Percentiles rank a stretch among this genome's conserved stretches.
Conservation (phyloP, 2,888 invertebrate genomes). For the Ennomos fuscantarius region DNA sequence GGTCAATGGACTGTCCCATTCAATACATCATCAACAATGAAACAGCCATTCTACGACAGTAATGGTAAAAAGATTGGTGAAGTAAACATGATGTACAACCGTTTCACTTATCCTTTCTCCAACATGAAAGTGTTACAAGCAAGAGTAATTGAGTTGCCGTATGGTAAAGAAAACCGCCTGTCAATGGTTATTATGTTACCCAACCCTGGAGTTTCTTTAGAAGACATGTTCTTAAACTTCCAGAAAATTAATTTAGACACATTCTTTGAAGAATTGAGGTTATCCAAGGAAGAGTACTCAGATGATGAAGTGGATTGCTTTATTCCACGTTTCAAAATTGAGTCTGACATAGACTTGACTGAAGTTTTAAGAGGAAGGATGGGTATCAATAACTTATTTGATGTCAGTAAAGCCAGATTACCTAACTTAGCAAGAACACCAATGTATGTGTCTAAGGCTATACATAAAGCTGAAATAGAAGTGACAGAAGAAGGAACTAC, state of each 20-base stretch:
- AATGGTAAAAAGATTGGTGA: constrained; percentile 77
- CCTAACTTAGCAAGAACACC: constrained; percentile 79
- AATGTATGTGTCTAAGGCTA: constrained; percentile 83
- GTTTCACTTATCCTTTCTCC: constrained; percentile 84
- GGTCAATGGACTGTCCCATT: constrained; percentile 89
- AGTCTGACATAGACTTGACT: constrained; percentile 84
- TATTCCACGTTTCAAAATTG: constrained; percentile 86
- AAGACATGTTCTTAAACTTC: constrained; percentile 82
- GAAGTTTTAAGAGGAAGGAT: constrained; percentile 69
- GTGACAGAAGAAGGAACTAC: constrained; percentile 91
- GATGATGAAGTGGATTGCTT: constrained; percentile 88
- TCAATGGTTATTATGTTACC: constrained; percentile 89
- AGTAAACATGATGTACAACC: constrained; percentile 91
- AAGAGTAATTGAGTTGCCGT: constrained; percentile 88
- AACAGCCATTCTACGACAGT: constrained; percentile 85
- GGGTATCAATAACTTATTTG: constrained; percentile 86
- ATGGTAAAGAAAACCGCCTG: constrained; percentile 81
- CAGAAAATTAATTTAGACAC: constrained; percentile 69
- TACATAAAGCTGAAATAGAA: constrained; percentile 90
- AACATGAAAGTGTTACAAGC: constrained; percentile 84
- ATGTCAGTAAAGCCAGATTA: constrained; percentile 57
- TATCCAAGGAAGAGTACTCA: constrained; percentile 76
- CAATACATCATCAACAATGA: constrained; percentile 80
- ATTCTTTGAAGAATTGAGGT: constrained; percentile 79
- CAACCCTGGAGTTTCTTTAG: constrained; percentile 78